Evolutionary conservation across 1,140 invertebrate genomes (phyloP), one percentile per base, ranked within the genome.

Genomic region (Micrasema longulum): DNA sequence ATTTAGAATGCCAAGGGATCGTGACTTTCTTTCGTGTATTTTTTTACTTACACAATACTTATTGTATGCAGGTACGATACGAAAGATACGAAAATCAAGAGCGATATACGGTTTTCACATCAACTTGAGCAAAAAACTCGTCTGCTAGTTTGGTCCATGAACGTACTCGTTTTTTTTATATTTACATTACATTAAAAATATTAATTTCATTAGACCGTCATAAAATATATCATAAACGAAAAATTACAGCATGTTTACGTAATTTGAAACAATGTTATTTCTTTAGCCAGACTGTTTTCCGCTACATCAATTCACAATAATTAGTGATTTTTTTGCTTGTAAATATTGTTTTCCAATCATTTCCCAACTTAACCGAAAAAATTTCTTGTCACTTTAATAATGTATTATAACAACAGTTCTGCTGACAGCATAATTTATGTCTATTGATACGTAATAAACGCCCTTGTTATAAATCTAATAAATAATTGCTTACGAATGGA

Each of bases 261-360:
- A 57, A 69, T 18, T 69, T 41, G 14, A 20, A 45, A 4, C 36
- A 47, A 67, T 50, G 26, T 57, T 38, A 31, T 38, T 67, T 50
- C 63, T 47, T 50, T 48, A 31, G 31, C 43, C 53, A 41, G 53
- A 48, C 23, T 55, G 45, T 47, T 50, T 74, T 74, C 68, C 63
- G 63, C 68, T 71, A 67, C 68, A 71, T 71, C 72, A 70, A 69
- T 43, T 60, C 67, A 35, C 50, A 69, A 66, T 68, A 53, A n/a
- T n/a, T n/a, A n/a, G n/a, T n/a, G n/a, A n/a, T n/a, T n/a, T n/a
- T 41, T 43, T 70, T 67, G 31, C 43, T 70, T n/a, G n/a, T n/a
- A n/a, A n/a, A 57, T 73, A 73, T 73, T 55, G 64, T 64, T 69
- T 67, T 22, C 18, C 36, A 6, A 57, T 57, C 52, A 43, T 45